Evolutionary conservation across 1,140 invertebrate genomes (phyloP).

Genomic region (Drosophila kohkoa): DNA sequence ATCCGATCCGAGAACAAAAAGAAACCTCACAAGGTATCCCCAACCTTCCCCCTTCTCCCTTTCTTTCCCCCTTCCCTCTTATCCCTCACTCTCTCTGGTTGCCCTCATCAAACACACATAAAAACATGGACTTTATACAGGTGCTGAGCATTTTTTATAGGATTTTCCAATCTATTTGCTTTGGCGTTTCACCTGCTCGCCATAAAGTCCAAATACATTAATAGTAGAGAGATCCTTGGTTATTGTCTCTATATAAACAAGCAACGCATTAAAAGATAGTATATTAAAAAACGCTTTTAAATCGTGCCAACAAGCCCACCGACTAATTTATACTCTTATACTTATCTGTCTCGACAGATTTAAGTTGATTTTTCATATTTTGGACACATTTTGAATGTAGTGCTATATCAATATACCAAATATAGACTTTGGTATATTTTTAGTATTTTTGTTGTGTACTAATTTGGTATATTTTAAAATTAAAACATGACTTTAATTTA

Average conservation of each 20-base stretch:
- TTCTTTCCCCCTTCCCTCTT: not conserved
- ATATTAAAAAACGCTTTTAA: not conserved
- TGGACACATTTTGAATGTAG: no score
- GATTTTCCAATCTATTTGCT: not conserved
- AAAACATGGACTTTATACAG: conserved; percentile 1
- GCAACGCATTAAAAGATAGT: not conserved
- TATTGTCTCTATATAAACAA: conserved; percentile 24
- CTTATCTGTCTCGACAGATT: no score
- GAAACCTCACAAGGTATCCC: not conserved
- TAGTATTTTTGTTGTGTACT: no score
- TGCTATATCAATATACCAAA: no score
- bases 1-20: conserved; percentile 33
- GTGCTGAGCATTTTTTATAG: conserved; percentile 4
- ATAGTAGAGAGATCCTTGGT: conserved; percentile 10
- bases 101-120: not conserved
- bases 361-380: no score
- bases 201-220: conserved; percentile 8
- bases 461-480: no score
- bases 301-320: no score
- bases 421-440: no score
- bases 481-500: no score
- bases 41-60: not conserved
- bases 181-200: conserved; percentile 6
- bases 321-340: not conserved
- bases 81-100: not conserved